Percentiles rank a stretch among this genome's conserved stretches.
Conservation (phyloP, 2,888 invertebrate species). For the Limnephilus auricula region DNA sequence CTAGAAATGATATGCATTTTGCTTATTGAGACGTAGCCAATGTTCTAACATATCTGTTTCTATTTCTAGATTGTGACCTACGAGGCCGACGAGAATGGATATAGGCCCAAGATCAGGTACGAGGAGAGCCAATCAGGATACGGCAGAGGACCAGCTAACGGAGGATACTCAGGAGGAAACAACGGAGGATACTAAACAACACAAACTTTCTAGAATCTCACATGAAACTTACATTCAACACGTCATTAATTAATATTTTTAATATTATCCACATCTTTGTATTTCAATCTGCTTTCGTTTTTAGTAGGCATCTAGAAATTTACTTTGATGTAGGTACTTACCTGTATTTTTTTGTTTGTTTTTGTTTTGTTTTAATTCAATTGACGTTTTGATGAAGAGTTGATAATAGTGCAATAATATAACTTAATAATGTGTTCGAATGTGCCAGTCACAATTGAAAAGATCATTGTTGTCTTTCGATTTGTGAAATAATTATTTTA, state of each 20-base stretch:
- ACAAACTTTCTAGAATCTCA: not conserved
- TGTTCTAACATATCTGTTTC: not conserved
- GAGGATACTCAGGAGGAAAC: constrained; percentile 60
- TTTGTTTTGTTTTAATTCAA: not conserved
- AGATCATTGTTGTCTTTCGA: not conserved
- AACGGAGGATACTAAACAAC: constrained; percentile 15
- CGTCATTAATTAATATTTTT: not conserved
- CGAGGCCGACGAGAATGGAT: constrained; percentile 83
- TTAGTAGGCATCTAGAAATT: no score
- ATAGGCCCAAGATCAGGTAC: constrained; percentile 82
- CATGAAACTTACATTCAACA: not conserved
- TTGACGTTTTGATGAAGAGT: not conserved
- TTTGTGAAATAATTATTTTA: not conserved
- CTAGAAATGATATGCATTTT: no score
- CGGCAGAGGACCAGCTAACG: constrained; percentile 66
- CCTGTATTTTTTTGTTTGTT: not conserved
- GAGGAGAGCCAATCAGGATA: constrained; percentile 76
- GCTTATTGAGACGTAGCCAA: no score
- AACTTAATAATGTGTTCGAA: not conserved
- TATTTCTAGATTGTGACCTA: constrained; percentile 80
- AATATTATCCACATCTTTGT: not conserved
- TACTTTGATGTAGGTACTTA: not conserved
- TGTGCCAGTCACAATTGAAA: not conserved
- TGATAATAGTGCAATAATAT: no score
- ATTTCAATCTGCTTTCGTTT: no score